These are phyloP conservation scores for Bufotes viridis DNA, from an alignment of 2,797 vertebrate genomes.

Conservation along the genomic window DNA sequence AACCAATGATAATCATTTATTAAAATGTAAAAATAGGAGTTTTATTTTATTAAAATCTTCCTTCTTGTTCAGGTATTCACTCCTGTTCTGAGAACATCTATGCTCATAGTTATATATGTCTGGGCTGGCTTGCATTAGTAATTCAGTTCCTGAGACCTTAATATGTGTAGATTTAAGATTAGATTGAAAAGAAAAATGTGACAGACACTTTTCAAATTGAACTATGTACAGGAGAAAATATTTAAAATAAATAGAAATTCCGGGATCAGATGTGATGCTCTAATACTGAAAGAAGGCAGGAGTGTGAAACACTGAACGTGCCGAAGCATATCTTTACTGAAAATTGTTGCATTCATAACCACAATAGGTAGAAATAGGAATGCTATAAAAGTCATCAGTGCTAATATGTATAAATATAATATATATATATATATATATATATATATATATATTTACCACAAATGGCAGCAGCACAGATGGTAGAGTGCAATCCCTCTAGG, in stretches of 20 bases:
- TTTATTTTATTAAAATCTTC: slow-evolving; percentile 38
- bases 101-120: slow-evolving; percentile 30
- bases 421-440: no score
- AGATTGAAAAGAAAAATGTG: slow-evolving; percentile 30
- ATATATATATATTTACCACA: no score
- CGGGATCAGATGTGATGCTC: slow-evolving; percentile 35
- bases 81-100: background rate
- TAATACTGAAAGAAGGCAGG: slow-evolving; percentile 38
- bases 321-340: slow-evolving; percentile 26
- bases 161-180: slow-evolving; percentile 48
- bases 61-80: background rate
- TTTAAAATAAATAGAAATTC: slow-evolving; percentile 50
- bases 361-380: background rate
- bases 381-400: background rate
- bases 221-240: slow-evolving; percentile 38
- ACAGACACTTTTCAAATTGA: slow-evolving; percentile 46
- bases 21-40: slow-evolving; percentile 23
- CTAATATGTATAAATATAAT: no score
- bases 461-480: no score
- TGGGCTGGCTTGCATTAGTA: slow-evolving; percentile 17
- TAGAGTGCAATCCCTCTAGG: no score
- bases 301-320: slow-evolving; percentile 44
- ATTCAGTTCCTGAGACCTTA: slow-evolving; percentile 8
- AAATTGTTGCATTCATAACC: slow-evolving; percentile 24
- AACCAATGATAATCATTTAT: slow-evolving; percentile 8